A percentile compares a stretch with the other conserved stretches of the same genome.
phyloP scores from a whole-genome alignment of 2,113 vertebrate genomes.

The Montifringilla adamsi region DNA sequence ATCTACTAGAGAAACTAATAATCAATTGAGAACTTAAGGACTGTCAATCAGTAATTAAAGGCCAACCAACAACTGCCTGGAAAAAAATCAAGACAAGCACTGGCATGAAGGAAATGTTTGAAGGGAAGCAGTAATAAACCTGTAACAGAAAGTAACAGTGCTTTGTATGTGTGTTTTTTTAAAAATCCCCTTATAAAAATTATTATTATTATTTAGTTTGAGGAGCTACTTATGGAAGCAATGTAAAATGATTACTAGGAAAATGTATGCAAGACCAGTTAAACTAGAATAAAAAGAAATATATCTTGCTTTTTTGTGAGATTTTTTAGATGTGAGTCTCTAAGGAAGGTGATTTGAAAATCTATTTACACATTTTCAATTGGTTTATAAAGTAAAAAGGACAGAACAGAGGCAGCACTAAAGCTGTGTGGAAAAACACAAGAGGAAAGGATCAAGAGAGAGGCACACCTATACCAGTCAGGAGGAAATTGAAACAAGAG shows the following conservation, averaged over 20 bases:
- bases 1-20: background rate
- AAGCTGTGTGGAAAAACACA: background rate
- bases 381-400: background rate
- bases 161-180: background rate
- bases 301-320: background rate
- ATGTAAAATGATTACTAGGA: background rate
- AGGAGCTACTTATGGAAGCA: background rate
- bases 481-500: background rate
- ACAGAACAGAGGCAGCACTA: background rate
- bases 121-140: background rate
- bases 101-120: background rate
- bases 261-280: background rate
- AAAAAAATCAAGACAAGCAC: background rate
- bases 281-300: background rate
- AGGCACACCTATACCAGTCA: background rate
- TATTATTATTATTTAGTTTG: background rate
- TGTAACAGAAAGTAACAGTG: background rate
- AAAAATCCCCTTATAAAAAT: background rate
- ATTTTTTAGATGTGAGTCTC: background rate
- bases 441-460: background rate
- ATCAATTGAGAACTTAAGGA: background rate
- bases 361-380: background rate
- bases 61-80: background rate
- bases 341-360: background rate
- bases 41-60: background rate